phyloP scores from a whole-genome alignment of 2,888 invertebrate genomes.

The Parapristionchus giblindavisi region DNA sequence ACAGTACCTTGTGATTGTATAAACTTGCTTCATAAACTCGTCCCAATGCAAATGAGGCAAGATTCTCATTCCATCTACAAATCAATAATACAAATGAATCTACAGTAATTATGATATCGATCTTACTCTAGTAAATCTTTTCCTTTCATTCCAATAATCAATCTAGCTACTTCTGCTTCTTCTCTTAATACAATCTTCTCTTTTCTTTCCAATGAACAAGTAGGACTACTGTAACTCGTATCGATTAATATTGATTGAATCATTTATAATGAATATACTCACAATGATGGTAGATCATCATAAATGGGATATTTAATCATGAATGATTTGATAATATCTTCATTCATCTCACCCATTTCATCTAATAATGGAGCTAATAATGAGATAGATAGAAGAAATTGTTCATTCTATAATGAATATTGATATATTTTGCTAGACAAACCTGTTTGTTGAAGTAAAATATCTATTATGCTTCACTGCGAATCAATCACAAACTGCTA shows the following conservation, averaged over 20 bases:
- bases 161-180: conserved; percentile 18
- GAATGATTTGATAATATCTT: background rate
- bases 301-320: background rate
- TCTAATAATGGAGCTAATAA: conserved; percentile 15
- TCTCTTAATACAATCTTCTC: conserved; percentile 23
- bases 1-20: conserved; percentile 28
- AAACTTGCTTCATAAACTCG: conserved; percentile 35
- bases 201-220: background rate
- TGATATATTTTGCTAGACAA: no score
- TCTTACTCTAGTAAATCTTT: background rate
- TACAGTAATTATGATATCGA: background rate
- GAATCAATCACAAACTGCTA: background rate
- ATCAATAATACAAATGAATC: background rate
- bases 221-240: background rate
- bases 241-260: no score
- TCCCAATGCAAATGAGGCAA: background rate
- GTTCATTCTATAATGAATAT: background rate
- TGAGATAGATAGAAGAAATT: background rate
- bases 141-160: background rate
- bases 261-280: no score
- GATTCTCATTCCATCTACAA: background rate
- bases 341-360: background rate
- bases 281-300: conserved; percentile 1
- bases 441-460: no score
- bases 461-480: no score